These are phyloP conservation scores for Cydia amplana DNA, from an alignment of 1,140 invertebrate species.

Conservation along the genomic window DNA sequence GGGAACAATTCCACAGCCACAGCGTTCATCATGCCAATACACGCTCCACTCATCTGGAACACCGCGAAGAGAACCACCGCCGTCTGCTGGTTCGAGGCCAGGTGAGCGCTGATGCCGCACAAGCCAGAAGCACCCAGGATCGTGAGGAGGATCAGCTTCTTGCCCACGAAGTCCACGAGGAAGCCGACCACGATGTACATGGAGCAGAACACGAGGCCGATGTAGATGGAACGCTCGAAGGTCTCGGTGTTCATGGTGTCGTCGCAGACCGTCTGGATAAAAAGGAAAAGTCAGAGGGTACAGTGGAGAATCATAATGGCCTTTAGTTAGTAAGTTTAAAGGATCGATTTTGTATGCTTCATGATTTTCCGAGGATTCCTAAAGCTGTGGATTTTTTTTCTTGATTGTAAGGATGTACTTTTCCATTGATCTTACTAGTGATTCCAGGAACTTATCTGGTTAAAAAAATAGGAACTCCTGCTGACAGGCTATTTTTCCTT, in stretches of 20 bases:
- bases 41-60: conserved; percentile 73
- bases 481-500: no score
- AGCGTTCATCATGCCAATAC: conserved; percentile 74
- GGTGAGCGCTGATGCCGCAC: conserved; percentile 57
- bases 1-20: conserved; percentile 73
- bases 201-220: conserved; percentile 70
- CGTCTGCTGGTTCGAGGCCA: conserved; percentile 52
- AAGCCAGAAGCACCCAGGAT: conserved; percentile 56
- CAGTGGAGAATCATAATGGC: no score
- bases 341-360: no score
- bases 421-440: no score
- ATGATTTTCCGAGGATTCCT: no score
- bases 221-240: conserved; percentile 71
- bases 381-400: no score
- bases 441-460: no score
- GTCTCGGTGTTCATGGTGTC: conserved; percentile 68
- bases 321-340: no score
- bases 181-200: conserved; percentile 73
- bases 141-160: conserved; percentile 64
- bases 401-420: no score
- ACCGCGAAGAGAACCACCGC: conserved; percentile 67
- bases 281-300: conserved; percentile 36
- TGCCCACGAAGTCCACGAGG: conserved; percentile 69
- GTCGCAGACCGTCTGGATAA: conserved; percentile 49
- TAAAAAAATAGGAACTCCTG: no score